phyloP scores from a whole-genome alignment of 92 coral and sea anemone genomes.

The Umimayanthus chanpuru region DNA sequence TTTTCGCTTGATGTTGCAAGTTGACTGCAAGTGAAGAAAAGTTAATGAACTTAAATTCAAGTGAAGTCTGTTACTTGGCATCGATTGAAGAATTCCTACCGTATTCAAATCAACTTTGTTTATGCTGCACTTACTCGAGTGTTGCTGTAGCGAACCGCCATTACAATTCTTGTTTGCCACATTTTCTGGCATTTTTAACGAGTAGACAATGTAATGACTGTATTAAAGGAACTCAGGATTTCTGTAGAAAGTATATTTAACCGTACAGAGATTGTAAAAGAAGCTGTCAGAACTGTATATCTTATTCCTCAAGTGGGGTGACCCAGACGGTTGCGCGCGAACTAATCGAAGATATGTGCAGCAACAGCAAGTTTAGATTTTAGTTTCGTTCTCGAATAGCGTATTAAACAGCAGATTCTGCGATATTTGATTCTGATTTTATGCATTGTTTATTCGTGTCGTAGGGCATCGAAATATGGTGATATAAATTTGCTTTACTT shows the following conservation, averaged over 20 bases:
- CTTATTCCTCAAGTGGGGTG: not conserved
- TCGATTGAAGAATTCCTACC: constrained; percentile 33
- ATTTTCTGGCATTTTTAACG: constrained; percentile 2
- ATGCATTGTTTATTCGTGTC: not conserved
- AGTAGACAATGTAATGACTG: not conserved
- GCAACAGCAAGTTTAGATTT: not conserved
- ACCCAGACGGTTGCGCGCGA: constrained; percentile 23
- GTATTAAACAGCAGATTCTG: not conserved
- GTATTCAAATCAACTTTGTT: not conserved
- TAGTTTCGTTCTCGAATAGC: constrained; percentile 4
- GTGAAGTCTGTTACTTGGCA: constrained; percentile 33
- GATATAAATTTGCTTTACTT: constrained; percentile 12
- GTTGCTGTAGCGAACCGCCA: constrained; percentile 34
- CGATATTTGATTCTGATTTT: not conserved
- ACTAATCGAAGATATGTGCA: not conserved
- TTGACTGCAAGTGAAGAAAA: not conserved
- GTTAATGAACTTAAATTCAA: not conserved
- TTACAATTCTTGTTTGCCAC: constrained; percentile 17
- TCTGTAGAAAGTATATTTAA: not conserved
- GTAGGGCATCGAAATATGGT: not conserved
- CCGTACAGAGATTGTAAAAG: not conserved
- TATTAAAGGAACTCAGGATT: not conserved
- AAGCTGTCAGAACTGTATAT: not conserved
- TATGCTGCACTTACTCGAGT: constrained; percentile 22
- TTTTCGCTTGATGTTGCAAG: not conserved